Conservation (phyloP, 2,113 vertebrate genomes). For the Casuarius casuarius region DNA sequence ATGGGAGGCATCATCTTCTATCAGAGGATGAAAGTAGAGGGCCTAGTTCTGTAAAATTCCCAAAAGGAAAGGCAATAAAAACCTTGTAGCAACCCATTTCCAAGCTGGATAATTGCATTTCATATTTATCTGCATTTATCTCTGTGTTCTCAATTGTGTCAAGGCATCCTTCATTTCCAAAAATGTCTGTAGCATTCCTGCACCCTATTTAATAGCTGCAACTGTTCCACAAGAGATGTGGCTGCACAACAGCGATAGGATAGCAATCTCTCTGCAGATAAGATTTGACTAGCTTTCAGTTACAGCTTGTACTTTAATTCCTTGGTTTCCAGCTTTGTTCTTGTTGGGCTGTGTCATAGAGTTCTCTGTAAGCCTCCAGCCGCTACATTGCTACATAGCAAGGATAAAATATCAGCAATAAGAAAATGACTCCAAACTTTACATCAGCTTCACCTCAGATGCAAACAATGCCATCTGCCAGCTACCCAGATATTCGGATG, state of each 20-base stretch:
- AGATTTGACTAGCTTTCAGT: not conserved
- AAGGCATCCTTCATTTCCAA: not conserved
- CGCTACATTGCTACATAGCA: not conserved
- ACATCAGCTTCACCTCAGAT: not conserved
- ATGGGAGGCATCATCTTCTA: not conserved
- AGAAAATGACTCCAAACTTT: not conserved
- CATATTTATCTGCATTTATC: not conserved
- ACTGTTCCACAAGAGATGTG: not conserved
- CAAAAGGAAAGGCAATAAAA: not conserved
- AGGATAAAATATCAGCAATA: not conserved
- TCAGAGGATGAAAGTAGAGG: not conserved
- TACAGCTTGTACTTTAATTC: not conserved
- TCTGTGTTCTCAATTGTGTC: not conserved
- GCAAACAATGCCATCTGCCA: not conserved
- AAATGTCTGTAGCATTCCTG: not conserved
- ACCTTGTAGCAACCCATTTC: not conserved
- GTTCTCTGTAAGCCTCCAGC: not conserved
- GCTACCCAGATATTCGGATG: not conserved
- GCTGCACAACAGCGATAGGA: not conserved
- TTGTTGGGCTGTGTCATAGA: not conserved
- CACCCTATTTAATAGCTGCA: not conserved
- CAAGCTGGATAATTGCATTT: conserved; percentile 9
- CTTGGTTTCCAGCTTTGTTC: not conserved
- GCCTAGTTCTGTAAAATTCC: not conserved
- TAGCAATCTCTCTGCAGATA: not conserved